Conservation (phyloP, 2,113 vertebrate species). For the Pogonocichla stellata region DNA sequence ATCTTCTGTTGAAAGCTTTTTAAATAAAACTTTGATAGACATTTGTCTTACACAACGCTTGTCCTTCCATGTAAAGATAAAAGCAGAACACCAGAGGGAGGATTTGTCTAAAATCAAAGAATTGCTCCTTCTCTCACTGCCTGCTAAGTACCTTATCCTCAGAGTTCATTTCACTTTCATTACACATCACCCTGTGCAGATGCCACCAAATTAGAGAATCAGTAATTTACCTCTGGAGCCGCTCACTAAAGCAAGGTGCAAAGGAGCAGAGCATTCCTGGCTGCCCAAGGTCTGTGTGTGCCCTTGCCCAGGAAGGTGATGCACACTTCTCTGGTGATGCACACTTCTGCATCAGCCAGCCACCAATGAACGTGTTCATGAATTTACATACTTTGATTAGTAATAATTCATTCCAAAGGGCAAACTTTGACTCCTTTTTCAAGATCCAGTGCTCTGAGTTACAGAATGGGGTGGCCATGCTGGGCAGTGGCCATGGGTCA, state of each 20-base stretch:
- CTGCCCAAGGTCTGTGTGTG: fast-evolving
- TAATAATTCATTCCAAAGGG: background rate
- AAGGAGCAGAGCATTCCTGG: fast-evolving
- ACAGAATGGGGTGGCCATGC: background rate
- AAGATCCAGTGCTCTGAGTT: background rate
- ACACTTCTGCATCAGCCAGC: background rate
- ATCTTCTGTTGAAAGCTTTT: background rate
- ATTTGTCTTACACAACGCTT: background rate
- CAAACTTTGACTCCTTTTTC: background rate
- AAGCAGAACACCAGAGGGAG: background rate
- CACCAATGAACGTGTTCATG: fast-evolving
- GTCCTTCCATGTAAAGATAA: slow-evolving; percentile 2
- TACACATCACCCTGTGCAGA: background rate
- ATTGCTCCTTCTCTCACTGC: background rate
- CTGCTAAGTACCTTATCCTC: background rate
- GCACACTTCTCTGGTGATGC: background rate
- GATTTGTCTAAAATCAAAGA: slow-evolving; percentile 24
- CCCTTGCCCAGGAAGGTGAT: background rate
- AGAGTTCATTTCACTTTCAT: background rate
- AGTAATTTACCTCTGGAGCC: background rate
- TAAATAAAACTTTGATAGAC: background rate
- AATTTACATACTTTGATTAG: background rate
- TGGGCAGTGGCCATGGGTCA: fast-evolving
- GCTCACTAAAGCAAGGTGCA: background rate
- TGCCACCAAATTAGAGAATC: background rate